Conservation (phyloP, 1,140 invertebrate species). For the Hylyphantes graminicola region DNA sequence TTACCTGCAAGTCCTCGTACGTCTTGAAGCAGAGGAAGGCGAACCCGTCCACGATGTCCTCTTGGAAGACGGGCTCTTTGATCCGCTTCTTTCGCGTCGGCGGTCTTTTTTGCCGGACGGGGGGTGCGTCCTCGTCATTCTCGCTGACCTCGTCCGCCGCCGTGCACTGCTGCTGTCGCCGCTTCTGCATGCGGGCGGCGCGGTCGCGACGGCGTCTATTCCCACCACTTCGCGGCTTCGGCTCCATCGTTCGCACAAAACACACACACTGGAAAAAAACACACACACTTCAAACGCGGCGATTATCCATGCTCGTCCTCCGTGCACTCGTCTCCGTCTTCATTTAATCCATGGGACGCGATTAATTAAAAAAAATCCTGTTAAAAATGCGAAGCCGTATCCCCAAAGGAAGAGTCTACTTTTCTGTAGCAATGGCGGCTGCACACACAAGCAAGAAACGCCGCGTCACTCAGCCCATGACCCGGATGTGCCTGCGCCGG, state of each 20-base stretch:
- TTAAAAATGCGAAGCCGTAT: background rate
- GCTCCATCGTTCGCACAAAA: constrained; percentile 40
- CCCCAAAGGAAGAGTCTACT: constrained; percentile 2
- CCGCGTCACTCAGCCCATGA: constrained; percentile 52
- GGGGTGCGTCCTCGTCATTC: constrained; percentile 49
- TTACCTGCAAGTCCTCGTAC: constrained; percentile 95
- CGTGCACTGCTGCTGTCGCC: constrained; percentile 45
- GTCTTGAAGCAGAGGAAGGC: constrained; percentile 93
- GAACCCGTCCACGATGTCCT: constrained; percentile 97
- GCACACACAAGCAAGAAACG: constrained; percentile 23
- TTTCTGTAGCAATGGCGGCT: constrained; percentile 56
- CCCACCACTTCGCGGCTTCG: constrained; percentile 42
- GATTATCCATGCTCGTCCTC: constrained; percentile 51
- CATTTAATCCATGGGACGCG: background rate
- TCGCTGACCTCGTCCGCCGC: constrained; percentile 47
- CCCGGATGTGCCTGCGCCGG: constrained; percentile 48
- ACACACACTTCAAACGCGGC: constrained; percentile 3
- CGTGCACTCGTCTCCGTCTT: background rate
- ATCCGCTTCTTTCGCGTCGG: constrained; percentile 58
- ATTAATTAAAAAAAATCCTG: background rate
- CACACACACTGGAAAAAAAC: constrained; percentile 15
- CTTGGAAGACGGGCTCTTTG: constrained; percentile 72
- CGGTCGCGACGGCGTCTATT: constrained; percentile 51
- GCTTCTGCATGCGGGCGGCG: constrained; percentile 53
- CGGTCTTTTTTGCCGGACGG: constrained; percentile 39